These are phyloP conservation scores for Scaptomyza hsui DNA, from an alignment of 1,140 invertebrate species.

Conservation along the genomic window DNA sequence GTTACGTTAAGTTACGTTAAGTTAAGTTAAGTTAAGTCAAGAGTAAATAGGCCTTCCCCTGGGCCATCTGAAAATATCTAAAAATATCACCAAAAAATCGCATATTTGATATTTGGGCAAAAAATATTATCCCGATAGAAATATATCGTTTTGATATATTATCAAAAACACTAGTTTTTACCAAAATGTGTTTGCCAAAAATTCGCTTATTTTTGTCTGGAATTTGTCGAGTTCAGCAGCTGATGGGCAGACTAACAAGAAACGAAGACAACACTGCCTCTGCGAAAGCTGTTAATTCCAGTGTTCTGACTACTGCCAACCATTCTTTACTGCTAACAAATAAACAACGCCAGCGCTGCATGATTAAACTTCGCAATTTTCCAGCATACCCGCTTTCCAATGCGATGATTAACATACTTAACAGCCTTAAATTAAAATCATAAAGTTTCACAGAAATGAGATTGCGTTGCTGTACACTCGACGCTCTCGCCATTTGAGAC, in stretches of 20 bases:
- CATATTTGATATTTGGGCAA: too few species aligned
- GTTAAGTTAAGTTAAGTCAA: too few species aligned
- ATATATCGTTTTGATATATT: too few species aligned
- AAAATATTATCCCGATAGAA: too few species aligned
- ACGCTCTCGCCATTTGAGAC: constrained; percentile 89
- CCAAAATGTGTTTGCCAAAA: constrained; percentile 13
- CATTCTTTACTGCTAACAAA: background rate
- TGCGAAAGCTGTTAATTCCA: background rate
- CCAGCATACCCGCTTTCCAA: constrained; percentile 49
- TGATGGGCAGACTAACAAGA: background rate
- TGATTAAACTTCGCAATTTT: constrained; percentile 49
- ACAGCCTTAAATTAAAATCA: background rate
- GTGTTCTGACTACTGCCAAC: background rate
- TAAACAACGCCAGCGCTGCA: constrained; percentile 44
- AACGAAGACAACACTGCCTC: background rate
- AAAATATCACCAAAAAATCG: too few species aligned
- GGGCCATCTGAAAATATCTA: too few species aligned
- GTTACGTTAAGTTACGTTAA: too few species aligned
- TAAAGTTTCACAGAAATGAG: constrained; percentile 29
- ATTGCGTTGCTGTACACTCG: constrained; percentile 89
- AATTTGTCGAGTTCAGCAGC: background rate
- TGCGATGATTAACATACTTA: constrained; percentile 3
- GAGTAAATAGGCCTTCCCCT: too few species aligned
- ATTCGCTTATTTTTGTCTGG: background rate
- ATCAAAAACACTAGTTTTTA: too few species aligned